These are phyloP conservation scores for Ctenicera cuprea DNA, from an alignment of 2,888 invertebrate genomes.

Conservation along the genomic window DNA sequence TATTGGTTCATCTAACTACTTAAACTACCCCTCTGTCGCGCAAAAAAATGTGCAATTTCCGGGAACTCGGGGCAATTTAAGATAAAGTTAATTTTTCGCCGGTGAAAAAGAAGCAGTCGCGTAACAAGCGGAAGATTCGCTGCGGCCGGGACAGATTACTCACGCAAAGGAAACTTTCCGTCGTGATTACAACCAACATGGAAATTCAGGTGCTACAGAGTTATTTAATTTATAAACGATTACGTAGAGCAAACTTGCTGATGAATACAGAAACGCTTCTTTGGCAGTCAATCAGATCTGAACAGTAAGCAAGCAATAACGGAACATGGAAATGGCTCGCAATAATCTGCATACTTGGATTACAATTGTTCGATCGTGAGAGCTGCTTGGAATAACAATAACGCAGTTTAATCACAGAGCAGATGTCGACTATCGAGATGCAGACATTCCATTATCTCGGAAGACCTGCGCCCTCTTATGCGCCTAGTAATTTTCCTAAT, in stretches of 20 bases:
- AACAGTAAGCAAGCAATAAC: constrained; percentile 45
- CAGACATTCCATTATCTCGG: constrained; percentile 60
- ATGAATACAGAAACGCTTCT: constrained; percentile 22
- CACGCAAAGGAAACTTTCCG: constrained; percentile 51
- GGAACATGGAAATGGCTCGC: constrained; percentile 44
- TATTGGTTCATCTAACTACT: constrained; percentile 59
- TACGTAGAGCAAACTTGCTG: constrained; percentile 15
- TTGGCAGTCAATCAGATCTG: constrained; percentile 45
- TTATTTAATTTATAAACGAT: constrained; percentile 17
- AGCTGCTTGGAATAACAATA: constrained; percentile 56
- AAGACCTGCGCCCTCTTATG: constrained; percentile 49
- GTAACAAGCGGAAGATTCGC: constrained; percentile 58
- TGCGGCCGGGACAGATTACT: constrained; percentile 57
- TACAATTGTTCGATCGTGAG: constrained; percentile 56
- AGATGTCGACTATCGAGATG: constrained; percentile 60
- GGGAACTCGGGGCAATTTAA: constrained; percentile 59
- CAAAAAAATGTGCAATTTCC: constrained; percentile 63
- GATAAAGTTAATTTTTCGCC: constrained; percentile 63
- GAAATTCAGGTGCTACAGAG: constrained; percentile 15
- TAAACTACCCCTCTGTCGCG: constrained; percentile 57
- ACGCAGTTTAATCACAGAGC: constrained; percentile 57
- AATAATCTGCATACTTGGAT: constrained; percentile 54
- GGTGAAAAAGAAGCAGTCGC: constrained; percentile 52
- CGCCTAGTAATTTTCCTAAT: constrained; percentile 51
- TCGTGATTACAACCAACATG: constrained; percentile 37